These are phyloP conservation scores for Leucophenga montana DNA, from an alignment of 2,888 invertebrate genomes.

Conservation along the genomic window DNA sequence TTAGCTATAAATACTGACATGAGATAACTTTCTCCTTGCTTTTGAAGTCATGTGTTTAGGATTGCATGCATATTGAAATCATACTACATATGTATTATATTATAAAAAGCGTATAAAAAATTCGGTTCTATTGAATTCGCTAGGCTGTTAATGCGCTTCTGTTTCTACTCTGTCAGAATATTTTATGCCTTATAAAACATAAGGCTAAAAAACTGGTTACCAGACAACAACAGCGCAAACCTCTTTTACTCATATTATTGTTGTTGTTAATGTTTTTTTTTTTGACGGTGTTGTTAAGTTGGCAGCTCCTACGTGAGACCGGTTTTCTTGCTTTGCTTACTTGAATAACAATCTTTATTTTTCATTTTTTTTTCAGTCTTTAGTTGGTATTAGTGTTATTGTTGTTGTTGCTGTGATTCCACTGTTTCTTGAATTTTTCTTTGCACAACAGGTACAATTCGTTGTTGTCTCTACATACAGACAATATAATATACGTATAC, in stretches of 20 bases:
- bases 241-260: not conserved
- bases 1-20: too few relatives aligned
- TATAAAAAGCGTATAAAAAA: too few relatives aligned
- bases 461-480: slow-evolving; percentile 48
- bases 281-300: not conserved
- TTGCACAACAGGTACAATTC: slow-evolving; percentile 48
- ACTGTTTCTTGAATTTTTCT: slow-evolving; percentile 16
- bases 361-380: slow-evolving; percentile 21
- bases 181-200: slow-evolving; percentile 10
- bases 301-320: slow-evolving; percentile 36
- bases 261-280: not conserved
- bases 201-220: not conserved
- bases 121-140: too few relatives aligned
- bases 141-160: too few relatives aligned
- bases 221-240: not conserved
- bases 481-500: slow-evolving; percentile 30
- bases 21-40: too few relatives aligned
- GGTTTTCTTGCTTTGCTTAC: slow-evolving; percentile 39
- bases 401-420: slow-evolving; percentile 32
- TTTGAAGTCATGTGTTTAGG: too few relatives aligned
- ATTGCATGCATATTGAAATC: too few relatives aligned
- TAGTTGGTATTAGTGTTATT: slow-evolving; percentile 28
- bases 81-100: too few relatives aligned
- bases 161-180: not conserved
- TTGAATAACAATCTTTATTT: slow-evolving; percentile 44